Base-by-base conservation (phyloP, 2,888 invertebrate genomes). In the Priocnemis perturbator region DNA sequence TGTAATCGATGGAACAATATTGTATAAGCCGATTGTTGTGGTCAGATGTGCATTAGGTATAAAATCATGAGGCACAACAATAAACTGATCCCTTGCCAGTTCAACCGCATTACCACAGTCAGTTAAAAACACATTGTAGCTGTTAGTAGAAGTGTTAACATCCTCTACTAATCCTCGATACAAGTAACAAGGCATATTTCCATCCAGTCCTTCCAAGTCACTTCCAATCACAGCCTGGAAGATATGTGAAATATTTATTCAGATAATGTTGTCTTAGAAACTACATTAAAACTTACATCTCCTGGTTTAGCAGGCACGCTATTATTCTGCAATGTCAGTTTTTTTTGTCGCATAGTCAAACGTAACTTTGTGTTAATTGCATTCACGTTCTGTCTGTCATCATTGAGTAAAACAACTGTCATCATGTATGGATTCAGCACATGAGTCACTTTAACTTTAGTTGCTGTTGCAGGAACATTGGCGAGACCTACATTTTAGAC, bases 391-490 rank as follows among this genome's bases (percentile, higher is more conserved):
- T 62, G 50, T 0, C 47, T 20, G 50, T 79, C 71, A 48, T 64
- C 45, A 3, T 77, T 53, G 0, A 62, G 63, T 57, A 83, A 68
- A 53, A 73, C 73, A 3, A 87, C 78, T 72, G 78, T 69, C 15
- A 88, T 81, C 3, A 67, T 60, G 17, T 79, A 85, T 3, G 86
- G 87, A 76, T 78, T 83, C 21, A 83, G 47, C 37, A 86, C 68
- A 60, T 82, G 84, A 9, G 84, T 84, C 7, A 87, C 76, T 71
- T 69, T 77, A 20, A 88, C 64, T 19, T 21, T 1, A 14, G 50
- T 44, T 11, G 64, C 67, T 17, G 72, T 72, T 3, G 26, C 3
- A 23, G 76, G 76, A 21, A 76, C 23, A 19, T 1, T 37, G 37
- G 37, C 14, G 7, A 9, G 14, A 37, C 37, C 37, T 37, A 3